phyloP scores from a whole-genome alignment of 2,888 invertebrate genomes.

The Hirtodrosophila confusa region DNA sequence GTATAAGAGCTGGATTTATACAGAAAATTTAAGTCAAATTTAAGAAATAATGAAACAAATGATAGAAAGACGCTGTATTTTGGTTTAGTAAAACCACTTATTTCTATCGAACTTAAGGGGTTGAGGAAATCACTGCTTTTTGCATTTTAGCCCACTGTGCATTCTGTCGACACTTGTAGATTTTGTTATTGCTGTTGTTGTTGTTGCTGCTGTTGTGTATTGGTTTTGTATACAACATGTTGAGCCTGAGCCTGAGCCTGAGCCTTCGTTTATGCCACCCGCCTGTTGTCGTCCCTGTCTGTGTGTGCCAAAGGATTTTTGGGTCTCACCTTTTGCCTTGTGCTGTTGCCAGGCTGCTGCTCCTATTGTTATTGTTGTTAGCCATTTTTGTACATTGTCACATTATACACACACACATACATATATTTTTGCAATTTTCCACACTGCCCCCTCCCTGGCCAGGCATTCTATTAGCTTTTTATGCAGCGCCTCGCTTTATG shows the following conservation, averaged over 20 bases:
- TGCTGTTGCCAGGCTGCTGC: constrained; percentile 26
- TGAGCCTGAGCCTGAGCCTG: constrained; percentile 63
- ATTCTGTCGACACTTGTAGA: constrained; percentile 68
- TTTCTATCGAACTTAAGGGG: too few relatives aligned
- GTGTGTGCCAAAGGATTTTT: constrained; percentile 74
- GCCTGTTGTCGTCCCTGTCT: constrained; percentile 56
- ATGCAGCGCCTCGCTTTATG: constrained; percentile 54
- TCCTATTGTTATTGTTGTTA: background rate
- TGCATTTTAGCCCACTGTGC: constrained; percentile 31
- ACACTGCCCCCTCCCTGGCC: background rate
- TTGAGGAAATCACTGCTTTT: background rate
- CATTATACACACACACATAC: constrained; percentile 24
- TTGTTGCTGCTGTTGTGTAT: constrained; percentile 26
- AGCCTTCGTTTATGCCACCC: constrained; percentile 72
- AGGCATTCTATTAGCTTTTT: constrained; percentile 46
- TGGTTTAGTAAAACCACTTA: too few relatives aligned
- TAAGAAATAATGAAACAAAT: too few relatives aligned
- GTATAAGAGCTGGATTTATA: too few relatives aligned
- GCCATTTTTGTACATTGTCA: constrained; percentile 43
- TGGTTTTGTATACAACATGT: constrained; percentile 58
- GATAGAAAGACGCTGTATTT: too few relatives aligned
- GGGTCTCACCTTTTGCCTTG: constrained; percentile 67
- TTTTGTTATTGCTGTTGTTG: constrained; percentile 28
- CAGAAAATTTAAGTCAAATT: too few relatives aligned
- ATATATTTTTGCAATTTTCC: constrained; percentile 32